Conservation (phyloP, 2,113 vertebrate species). For the Corvus moneduloides region DNA sequence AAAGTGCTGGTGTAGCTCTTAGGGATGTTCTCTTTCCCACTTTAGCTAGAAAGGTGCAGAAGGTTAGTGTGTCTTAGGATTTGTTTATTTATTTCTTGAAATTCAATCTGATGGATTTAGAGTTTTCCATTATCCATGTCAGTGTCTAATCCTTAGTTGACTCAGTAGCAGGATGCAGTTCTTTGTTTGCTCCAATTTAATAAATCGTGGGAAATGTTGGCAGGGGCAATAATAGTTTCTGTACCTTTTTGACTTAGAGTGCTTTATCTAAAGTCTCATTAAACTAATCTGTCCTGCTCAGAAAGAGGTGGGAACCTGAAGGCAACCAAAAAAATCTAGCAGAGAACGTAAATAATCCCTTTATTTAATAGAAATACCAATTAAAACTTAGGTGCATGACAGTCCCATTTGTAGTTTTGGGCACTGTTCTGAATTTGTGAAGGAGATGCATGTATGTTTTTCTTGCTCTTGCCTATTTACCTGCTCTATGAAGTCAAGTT, state of each 20-base stretch:
- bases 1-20: not conserved
- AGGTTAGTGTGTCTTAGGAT: not conserved
- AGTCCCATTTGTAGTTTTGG: not conserved
- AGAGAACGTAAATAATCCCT: not conserved
- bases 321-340: not conserved
- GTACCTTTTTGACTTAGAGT: not conserved
- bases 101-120: not conserved
- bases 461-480: not conserved
- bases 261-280: not conserved
- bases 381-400: not conserved
- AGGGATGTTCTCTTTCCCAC: not conserved
- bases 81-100: not conserved
- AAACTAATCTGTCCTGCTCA: not conserved
- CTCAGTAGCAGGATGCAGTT: not conserved
- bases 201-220: not conserved
- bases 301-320: not conserved
- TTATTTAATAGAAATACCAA: not conserved
- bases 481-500: not conserved
- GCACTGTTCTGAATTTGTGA: rapidly evolving
- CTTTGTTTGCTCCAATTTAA: not conserved
- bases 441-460: rapidly evolving
- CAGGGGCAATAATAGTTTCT: not conserved
- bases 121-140: not conserved
- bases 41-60: not conserved
- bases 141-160: not conserved